phyloP scores from a whole-genome alignment of 2,113 vertebrate species.

The Paralichthys olivaceus region DNA sequence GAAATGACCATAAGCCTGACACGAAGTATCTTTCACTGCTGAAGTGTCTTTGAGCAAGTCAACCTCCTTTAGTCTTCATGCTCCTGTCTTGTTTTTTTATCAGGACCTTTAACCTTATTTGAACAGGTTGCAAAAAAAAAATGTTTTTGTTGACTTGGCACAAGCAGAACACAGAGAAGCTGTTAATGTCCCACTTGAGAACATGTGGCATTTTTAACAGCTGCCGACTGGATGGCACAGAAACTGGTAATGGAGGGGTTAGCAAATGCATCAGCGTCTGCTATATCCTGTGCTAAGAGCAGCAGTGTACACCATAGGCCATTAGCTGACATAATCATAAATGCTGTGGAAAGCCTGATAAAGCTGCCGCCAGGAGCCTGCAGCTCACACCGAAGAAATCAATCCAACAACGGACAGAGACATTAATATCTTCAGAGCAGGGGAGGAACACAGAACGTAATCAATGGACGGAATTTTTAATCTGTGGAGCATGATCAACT shows the following conservation, averaged over 20 bases:
- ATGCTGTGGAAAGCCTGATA: constrained; percentile 76
- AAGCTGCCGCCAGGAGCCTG: constrained; percentile 61
- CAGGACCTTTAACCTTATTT: background rate
- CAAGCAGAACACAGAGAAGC: constrained; percentile 18
- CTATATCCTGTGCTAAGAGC: constrained; percentile 76
- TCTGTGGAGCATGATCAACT: background rate
- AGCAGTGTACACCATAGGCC: constrained; percentile 58
- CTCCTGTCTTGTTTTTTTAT: background rate
- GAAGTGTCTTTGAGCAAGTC: too few relatives aligned
- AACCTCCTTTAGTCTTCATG: background rate
- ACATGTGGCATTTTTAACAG: constrained; percentile 66
- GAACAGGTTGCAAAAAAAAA: background rate
- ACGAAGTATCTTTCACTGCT: too few relatives aligned
- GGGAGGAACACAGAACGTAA: constrained; percentile 28
- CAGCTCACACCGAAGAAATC: constrained; percentile 68
- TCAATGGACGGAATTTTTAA: constrained; percentile 40
- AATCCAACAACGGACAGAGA: constrained; percentile 66
- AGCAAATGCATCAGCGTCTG: constrained; percentile 66
- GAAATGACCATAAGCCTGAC: background rate
- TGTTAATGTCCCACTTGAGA: constrained; percentile 61
- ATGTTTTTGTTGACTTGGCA: constrained; percentile 36
- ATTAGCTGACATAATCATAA: constrained; percentile 78
- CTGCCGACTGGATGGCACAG: constrained; percentile 32
- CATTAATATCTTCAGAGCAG: constrained; percentile 60
- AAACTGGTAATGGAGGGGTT: constrained; percentile 65